phyloP scores from a whole-genome alignment of 2,888 invertebrate genomes.

The Athalia cordata region DNA sequence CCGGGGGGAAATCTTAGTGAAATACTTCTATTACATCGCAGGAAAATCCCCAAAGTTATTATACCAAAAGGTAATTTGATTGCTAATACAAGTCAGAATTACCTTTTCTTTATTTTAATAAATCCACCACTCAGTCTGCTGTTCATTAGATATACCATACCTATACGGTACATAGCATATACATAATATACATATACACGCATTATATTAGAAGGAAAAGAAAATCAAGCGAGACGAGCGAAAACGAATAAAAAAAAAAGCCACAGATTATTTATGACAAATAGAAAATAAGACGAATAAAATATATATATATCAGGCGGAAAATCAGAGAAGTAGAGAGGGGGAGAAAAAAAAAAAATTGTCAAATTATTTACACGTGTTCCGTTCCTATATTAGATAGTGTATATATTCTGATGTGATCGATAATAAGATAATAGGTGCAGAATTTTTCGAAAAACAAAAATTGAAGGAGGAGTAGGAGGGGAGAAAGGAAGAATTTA shows the following conservation, averaged over 20 bases:
- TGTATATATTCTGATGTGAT: not conserved
- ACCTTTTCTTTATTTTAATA: conserved; percentile 3
- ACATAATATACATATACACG: no score
- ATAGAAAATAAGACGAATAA: no score
- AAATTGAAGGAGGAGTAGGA: not conserved
- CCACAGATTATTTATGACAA: no score
- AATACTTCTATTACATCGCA: conserved; percentile 39
- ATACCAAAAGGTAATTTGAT: conserved; percentile 28
- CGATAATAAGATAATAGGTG: not conserved
- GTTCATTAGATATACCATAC: no score
- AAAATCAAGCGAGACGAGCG: no score
- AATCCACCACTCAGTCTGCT: not conserved
- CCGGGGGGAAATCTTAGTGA: conserved; percentile 43
- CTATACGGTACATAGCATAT: no score
- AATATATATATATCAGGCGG: no score
- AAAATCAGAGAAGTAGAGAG: no score
- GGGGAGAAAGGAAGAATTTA: conserved; percentile 17
- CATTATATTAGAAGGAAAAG: no score
- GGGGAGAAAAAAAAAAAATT: not conserved
- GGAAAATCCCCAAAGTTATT: conserved; percentile 38
- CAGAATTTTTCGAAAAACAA: not conserved
- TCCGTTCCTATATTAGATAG: no score
- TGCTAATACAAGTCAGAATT: conserved; percentile 9
- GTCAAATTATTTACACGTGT: no score
- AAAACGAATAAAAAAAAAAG: no score